Evolutionary conservation across 1,140 invertebrate species (phyloP).

Genomic region (Dufourea novaeangliae): DNA sequence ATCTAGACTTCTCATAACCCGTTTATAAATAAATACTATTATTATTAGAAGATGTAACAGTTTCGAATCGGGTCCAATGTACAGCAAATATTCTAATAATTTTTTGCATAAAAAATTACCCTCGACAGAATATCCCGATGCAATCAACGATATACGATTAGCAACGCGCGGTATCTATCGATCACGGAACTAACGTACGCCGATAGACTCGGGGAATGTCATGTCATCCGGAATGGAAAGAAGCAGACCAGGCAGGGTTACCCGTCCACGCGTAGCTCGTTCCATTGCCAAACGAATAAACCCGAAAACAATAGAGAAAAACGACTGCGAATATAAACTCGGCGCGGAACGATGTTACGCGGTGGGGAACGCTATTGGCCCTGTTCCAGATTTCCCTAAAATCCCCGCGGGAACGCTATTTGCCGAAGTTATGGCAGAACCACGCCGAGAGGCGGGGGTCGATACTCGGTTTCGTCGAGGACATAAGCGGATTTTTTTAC

Average conservation of each 20-base stretch:
- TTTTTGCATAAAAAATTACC: too few species aligned
- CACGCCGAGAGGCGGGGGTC: too few species aligned
- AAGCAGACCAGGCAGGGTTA: neutral
- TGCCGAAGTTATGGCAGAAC: conserved; percentile 44
- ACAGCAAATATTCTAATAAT: too few species aligned
- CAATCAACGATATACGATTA: neutral
- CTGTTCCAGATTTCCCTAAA: conserved; percentile 66
- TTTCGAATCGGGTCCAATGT: too few species aligned
- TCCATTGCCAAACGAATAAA: conserved; percentile 44
- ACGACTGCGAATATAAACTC: conserved; percentile 35
- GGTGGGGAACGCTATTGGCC: conserved; percentile 50
- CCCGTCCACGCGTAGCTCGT: conserved; percentile 8
- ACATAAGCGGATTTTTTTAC: conserved; percentile 60
- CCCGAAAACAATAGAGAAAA: conserved; percentile 24
- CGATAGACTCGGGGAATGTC: neutral
- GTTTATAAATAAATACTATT: too few species aligned
- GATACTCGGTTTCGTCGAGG: conserved; percentile 62
- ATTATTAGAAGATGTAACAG: too few species aligned
- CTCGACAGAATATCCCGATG: too few species aligned
- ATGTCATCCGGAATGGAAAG: neutral
- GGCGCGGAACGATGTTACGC: conserved; percentile 50
- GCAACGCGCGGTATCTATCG: too few species aligned
- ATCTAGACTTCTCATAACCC: too few species aligned
- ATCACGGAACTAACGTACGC: too few species aligned
- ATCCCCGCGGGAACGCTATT: conserved; percentile 57